Base-by-base conservation (phyloP, 2,888 invertebrate species). In the Drosophila algonquin region DNA sequence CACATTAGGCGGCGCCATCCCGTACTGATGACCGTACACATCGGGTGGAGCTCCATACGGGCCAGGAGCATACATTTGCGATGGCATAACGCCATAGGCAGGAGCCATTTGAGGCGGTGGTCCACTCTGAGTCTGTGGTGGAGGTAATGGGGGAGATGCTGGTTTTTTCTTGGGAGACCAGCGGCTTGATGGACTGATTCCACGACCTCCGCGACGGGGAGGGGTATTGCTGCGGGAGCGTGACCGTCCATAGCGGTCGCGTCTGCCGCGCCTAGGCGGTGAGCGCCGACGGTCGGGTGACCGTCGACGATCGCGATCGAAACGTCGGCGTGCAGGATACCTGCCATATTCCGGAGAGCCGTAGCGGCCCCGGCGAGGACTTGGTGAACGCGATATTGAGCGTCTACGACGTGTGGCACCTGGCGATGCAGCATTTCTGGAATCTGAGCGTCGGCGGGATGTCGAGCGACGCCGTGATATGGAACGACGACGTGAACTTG, bases 81-180 rank as follows among this genome's bases (percentile, higher is more conserved):
- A 77, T 1, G 89, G 81, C 79, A 90, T 85, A 3, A 90, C 87
- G 14, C 73, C 71, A 53, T 91, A 92, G 5, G 81, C 71, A 0
- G 73, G 73, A 0, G 85, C 51, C 62, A 76, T 78, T 12, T 74
- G 55, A 16, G 70, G 47, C 24, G 77, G 80, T 7, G 77, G 74
- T 27, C 63, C 77, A 21, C 58, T 67, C 35, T 61, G 62, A n/a
- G 47, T 77, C 53, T 82, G 86, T 8, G 80, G 68, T 40, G 80
- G 82, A 14, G 88, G 83, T 47, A 81, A 70, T 14, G 90, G 86
- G 2, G 90, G 87, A 14, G 90, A 83, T n/a, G 87, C 68, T 12
- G 86, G 85, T 30, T 87, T 87, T 30, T 81, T 91, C 54, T 91
- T 91, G 3, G 91, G 91, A 1, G 91, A 91, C 91, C 92, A 91